phyloP scores from a whole-genome alignment of 2,113 vertebrate genomes.

The Suncus etruscus region DNA sequence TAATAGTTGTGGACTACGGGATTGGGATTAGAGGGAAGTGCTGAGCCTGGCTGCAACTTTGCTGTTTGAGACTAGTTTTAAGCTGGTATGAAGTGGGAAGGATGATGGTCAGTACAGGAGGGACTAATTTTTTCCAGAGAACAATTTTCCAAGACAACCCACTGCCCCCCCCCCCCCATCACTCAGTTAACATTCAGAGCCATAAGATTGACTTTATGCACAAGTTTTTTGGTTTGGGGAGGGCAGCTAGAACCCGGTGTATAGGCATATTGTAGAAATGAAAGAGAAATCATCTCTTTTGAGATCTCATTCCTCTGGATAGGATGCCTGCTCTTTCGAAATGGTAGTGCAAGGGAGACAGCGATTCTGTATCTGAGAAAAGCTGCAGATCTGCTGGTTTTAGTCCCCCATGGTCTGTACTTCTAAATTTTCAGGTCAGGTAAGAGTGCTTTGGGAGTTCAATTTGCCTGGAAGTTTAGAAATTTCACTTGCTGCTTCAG shows the following conservation, averaged over 20 bases:
- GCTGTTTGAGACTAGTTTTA: slow-evolving; percentile 63
- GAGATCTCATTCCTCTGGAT: slow-evolving; percentile 48
- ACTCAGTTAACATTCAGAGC: not conserved
- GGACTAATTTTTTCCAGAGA: slow-evolving; percentile 7
- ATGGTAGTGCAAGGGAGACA: not conserved
- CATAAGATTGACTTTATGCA: not conserved
- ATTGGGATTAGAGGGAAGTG: not conserved
- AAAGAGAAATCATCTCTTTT: slow-evolving; percentile 67
- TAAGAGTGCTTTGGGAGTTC: not conserved
- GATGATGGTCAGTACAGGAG: slow-evolving; percentile 28
- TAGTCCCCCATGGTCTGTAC: not conserved
- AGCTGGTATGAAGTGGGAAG: slow-evolving; percentile 2
- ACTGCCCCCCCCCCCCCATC: not conserved
- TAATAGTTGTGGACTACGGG: not conserved
- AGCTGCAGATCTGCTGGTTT: not conserved
- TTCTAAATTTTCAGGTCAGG: not conserved
- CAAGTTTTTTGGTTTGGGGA: slow-evolving; percentile 54
- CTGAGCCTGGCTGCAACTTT: slow-evolving; percentile 53
- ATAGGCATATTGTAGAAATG: slow-evolving; percentile 60
- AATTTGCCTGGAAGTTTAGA: not conserved
- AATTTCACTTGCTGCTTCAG: not conserved
- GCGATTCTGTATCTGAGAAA: not conserved
- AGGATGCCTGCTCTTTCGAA: slow-evolving; percentile 5
- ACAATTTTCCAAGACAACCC: slow-evolving; percentile 37
- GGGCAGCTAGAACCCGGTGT: slow-evolving; percentile 24